phyloP scores from a whole-genome alignment of 2,113 vertebrate species.

The Tetrax tetrax region DNA sequence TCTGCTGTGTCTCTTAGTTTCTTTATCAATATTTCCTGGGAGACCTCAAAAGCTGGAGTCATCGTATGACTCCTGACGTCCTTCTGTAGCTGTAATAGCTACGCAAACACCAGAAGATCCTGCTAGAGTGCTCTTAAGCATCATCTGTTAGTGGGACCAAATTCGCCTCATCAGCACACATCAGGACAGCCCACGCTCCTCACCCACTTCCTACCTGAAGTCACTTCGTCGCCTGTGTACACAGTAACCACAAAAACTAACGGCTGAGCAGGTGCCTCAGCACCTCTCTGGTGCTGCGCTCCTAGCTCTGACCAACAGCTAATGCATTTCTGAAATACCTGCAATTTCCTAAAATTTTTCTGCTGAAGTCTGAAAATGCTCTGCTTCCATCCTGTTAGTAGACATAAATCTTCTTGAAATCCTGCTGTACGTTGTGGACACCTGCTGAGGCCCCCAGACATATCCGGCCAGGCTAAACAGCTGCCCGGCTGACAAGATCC shows the following conservation, averaged over 20 bases:
- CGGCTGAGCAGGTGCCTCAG: accelerated
- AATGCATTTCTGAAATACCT: background rate
- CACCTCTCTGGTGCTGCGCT: background rate
- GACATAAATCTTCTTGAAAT: background rate
- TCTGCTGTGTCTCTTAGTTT: background rate
- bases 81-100: background rate
- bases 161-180: accelerated
- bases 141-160: background rate
- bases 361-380: background rate
- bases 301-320: background rate
- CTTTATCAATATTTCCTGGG: background rate
- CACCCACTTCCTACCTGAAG: background rate
- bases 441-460: accelerated
- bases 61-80: background rate
- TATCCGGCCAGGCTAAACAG: background rate
- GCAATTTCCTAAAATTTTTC: background rate
- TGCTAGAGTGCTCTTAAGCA: background rate
- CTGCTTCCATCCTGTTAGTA: background rate
- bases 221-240: accelerated
- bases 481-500: background rate
- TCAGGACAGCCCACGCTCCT: background rate
- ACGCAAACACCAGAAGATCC: background rate
- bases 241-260: background rate
- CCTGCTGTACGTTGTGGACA: background rate
- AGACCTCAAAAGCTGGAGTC: background rate